Evolutionary conservation across 1,140 invertebrate species (phyloP).

Genomic region (Semibalanus balanoides): DNA sequence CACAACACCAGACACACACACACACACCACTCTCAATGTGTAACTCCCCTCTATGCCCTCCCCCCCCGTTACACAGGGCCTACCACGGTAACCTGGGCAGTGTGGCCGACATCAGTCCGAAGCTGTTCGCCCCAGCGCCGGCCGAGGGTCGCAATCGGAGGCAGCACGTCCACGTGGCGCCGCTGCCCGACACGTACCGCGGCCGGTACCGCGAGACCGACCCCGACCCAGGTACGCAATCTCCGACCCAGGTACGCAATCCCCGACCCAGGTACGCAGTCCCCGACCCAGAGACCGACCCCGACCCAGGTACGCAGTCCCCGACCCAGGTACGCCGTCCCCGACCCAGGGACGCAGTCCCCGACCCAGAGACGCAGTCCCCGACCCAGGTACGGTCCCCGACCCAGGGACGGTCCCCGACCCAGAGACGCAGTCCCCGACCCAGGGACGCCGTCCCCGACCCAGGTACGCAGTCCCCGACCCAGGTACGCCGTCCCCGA

Average conservation of each 20-base stretch:
- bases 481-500: not conserved
- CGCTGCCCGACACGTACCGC: conserved; percentile 43
- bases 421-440: not conserved
- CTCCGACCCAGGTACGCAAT: too few species aligned
- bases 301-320: conserved; percentile 11
- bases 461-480: conserved; percentile 11
- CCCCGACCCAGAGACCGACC: conserved; percentile 3
- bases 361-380: not conserved
- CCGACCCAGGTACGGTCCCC: too few species aligned
- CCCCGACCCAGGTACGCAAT: conserved; percentile 12
- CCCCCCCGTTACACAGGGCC: conserved; percentile 37
- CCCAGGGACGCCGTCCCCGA: conserved; percentile 3
- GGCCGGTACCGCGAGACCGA: conserved; percentile 15
- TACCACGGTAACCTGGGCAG: conserved; percentile 45
- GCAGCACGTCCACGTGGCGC: conserved; percentile 43
- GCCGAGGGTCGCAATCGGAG: conserved; percentile 16
- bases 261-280: not conserved
- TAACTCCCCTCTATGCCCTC: too few species aligned
- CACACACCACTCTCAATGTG: too few species aligned
- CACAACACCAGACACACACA: too few species aligned
- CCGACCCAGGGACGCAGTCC: not conserved
- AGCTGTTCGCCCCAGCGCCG: conserved; percentile 34
- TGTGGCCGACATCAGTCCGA: conserved; percentile 42
- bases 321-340: too few species aligned
- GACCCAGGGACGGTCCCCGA: not conserved